Evolutionary conservation across 2,888 invertebrate species (phyloP).

Genomic region (Tigriopus californicus): DNA sequence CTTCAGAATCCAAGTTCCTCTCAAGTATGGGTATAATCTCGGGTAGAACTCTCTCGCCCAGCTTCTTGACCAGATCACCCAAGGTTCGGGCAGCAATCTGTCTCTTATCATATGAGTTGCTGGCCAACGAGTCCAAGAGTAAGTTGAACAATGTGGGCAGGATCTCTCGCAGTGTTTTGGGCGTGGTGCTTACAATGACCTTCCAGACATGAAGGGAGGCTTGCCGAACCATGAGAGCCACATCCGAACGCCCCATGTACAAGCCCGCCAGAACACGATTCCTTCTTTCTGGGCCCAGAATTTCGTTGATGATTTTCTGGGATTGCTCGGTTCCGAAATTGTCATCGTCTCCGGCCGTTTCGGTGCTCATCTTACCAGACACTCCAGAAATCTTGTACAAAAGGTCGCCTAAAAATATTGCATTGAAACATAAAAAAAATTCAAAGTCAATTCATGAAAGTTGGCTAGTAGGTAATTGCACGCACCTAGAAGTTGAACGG

Average conservation of each 20-base stretch:
- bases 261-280: constrained; percentile 74
- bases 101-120: constrained; percentile 84
- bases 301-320: constrained; percentile 33
- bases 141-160: constrained; percentile 80
- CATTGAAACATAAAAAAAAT: neutral
- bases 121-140: constrained; percentile 79
- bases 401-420: constrained; percentile 52
- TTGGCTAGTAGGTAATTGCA: neutral
- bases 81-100: constrained; percentile 90
- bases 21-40: constrained; percentile 97
- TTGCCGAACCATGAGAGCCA: constrained; percentile 87
- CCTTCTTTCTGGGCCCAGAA: constrained; percentile 62
- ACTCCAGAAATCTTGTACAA: constrained; percentile 92
- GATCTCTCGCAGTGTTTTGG: constrained; percentile 75
- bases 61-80: constrained; percentile 86
- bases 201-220: constrained; percentile 98
- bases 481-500: constrained; percentile 20
- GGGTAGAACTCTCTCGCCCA: constrained; percentile 89
- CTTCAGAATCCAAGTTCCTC: constrained; percentile 70
- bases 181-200: constrained; percentile 89
- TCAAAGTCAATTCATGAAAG: neutral
- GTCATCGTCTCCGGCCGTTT: constrained; percentile 93
- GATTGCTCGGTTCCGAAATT: constrained; percentile 96
- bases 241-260: constrained; percentile 85
- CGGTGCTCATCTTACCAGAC: constrained; percentile 96